These are phyloP conservation scores for Parasteatoda lunata DNA, from an alignment of 2,888 invertebrate species.

Conservation along the genomic window DNA sequence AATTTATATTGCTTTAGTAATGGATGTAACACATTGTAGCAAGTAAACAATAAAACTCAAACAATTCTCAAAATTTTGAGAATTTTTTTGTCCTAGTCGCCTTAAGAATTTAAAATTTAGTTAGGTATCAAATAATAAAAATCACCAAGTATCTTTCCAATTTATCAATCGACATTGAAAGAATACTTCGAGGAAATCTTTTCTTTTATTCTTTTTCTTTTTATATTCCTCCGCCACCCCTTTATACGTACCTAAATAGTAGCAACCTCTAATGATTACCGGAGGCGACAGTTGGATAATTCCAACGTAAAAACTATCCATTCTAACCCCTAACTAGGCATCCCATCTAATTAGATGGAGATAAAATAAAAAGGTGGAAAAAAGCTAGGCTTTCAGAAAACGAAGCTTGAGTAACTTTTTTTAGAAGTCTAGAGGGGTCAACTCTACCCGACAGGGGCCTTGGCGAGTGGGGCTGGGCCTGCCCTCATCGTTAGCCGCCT, in stretches of 20 bases:
- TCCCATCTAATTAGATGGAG: conserved; percentile 48
- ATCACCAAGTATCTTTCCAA: too few relatives aligned
- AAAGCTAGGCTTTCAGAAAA: conserved; percentile 12
- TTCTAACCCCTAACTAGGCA: conserved; percentile 44
- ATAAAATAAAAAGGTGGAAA: conserved; percentile 18
- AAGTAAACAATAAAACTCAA: too few relatives aligned
- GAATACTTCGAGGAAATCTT: too few relatives aligned
- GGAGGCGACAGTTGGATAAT: conserved; percentile 27
- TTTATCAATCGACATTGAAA: too few relatives aligned
- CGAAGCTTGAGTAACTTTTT: conserved; percentile 34
- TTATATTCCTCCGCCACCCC: too few relatives aligned
- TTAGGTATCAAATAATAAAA: too few relatives aligned
- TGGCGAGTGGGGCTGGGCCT: background rate
- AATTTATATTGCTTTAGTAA: too few relatives aligned
- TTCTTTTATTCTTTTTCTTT: too few relatives aligned
- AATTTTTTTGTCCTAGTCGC: too few relatives aligned
- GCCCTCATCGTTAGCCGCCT: conserved; percentile 46
- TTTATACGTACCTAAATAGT: background rate
- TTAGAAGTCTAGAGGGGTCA: conserved; percentile 55
- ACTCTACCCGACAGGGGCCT: conserved; percentile 26
- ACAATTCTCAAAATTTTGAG: too few relatives aligned
- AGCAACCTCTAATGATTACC: conserved; percentile 28
- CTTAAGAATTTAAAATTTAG: too few relatives aligned
- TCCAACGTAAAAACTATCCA: conserved; percentile 37
- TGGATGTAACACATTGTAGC: too few relatives aligned